Percentiles rank a stretch among this genome's conserved stretches.
phyloP scores from a whole-genome alignment of 2,797 vertebrate genomes.

The Lithobates pipiens region DNA sequence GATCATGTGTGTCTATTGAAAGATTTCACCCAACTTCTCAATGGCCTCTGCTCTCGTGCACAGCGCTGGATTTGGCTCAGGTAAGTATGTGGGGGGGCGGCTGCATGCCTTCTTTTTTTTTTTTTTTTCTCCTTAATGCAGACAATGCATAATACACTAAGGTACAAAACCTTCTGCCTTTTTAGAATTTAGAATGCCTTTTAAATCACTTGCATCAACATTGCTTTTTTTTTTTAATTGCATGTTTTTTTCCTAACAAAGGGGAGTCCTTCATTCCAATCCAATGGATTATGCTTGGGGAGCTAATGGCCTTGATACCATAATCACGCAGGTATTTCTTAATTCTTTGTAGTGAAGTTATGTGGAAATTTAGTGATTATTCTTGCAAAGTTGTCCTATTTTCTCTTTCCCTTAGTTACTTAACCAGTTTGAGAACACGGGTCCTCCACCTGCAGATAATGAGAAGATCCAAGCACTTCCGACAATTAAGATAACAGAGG shows the following conservation, averaged over 20 bases:
- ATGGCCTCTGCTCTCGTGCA: too few species aligned
- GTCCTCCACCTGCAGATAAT: conserved; percentile 94
- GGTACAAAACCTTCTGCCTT: too few species aligned
- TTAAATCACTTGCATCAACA: too few species aligned
- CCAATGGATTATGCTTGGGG: conserved; percentile 99
- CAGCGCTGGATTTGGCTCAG: too few species aligned
- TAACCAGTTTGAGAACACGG: conserved; percentile 98
- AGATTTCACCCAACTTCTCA: too few species aligned
- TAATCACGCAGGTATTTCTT: conserved; percentile 92
- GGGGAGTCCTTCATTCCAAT: conserved; percentile 96
- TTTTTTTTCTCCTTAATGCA: too few species aligned
- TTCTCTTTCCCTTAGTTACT: conserved; percentile 82
- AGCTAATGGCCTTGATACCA: conserved; percentile 93
- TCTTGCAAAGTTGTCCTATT: not conserved
- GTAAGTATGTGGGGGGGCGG: too few species aligned
- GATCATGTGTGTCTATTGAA: too few species aligned
- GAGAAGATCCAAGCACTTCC: conserved; percentile 95
- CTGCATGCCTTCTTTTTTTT: too few species aligned
- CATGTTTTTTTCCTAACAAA: conserved; percentile 64
- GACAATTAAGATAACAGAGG: conserved; percentile 88
- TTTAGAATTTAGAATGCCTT: too few species aligned
- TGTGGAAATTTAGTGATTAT: not conserved
- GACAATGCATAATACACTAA: too few species aligned
- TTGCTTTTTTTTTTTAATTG: too few species aligned
- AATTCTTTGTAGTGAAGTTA: not conserved